Evolutionary conservation across 23 tunicate species (phyloP).

Genomic region (Ascidia mentula): DNA sequence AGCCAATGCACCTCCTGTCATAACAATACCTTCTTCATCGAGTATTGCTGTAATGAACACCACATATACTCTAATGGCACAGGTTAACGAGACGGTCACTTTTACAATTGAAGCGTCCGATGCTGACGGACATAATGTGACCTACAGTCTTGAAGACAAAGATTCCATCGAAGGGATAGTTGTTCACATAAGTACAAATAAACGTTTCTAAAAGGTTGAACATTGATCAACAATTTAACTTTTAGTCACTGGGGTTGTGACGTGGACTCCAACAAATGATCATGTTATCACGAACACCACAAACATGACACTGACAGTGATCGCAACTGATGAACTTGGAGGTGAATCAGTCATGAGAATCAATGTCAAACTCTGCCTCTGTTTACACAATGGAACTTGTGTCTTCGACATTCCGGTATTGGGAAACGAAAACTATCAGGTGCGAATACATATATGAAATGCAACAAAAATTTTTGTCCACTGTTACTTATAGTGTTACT

Average conservation of each 20-base stretch:
- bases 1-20: slow-evolving; percentile 12
- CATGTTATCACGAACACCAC: not conserved
- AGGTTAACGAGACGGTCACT: not conserved
- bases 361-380: slow-evolving; percentile 27
- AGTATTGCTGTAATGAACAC: not conserved
- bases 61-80: not conserved
- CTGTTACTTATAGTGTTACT: too few relatives aligned
- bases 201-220: too few relatives aligned
- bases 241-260: slow-evolving; percentile 22
- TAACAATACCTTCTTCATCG: not conserved
- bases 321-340: slow-evolving; percentile 15
- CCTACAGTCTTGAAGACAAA: not conserved
- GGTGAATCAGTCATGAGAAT: slow-evolving; percentile 11
- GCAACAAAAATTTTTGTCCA: too few relatives aligned
- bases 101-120: slow-evolving; percentile 10
- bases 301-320: slow-evolving; percentile 8
- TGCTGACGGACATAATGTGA: not conserved
- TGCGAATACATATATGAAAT: too few relatives aligned
- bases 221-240: too few relatives aligned
- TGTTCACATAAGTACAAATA: not conserved
- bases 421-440: slow-evolving; percentile 24
- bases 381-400: slow-evolving; percentile 22
- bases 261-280: slow-evolving; percentile 42
- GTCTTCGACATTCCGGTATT: not conserved
- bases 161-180: not conserved